A percentile compares a stretch with the other conserved stretches of the same genome.
Conservation (phyloP, 2,113 vertebrate genomes). For the Microcebus tavaratra region DNA sequence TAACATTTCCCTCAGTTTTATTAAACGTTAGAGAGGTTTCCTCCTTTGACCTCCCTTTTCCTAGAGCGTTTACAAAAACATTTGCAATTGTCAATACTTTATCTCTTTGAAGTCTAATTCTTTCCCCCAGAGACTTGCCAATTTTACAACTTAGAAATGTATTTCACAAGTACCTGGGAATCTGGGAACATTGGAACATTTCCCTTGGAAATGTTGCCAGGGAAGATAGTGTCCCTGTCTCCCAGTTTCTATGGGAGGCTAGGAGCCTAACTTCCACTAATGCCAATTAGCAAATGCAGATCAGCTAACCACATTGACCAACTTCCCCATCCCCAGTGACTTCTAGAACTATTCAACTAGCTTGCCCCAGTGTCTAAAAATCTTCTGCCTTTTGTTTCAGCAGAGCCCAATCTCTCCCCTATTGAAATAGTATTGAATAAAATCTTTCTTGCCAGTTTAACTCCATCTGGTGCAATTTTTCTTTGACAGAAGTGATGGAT, state of each 20-base stretch:
- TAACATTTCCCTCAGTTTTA: too few relatives aligned
- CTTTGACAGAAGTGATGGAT: background rate
- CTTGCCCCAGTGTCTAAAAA: background rate
- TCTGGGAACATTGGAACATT: background rate
- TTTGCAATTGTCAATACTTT: background rate
- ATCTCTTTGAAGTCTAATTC: background rate
- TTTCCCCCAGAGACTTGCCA: background rate
- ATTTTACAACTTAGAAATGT: background rate
- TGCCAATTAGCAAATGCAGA: background rate
- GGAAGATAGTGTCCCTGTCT: background rate
- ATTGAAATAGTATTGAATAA: background rate
- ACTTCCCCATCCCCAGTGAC: background rate
- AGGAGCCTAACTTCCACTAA: background rate
- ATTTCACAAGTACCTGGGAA: background rate
- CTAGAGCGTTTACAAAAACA: background rate
- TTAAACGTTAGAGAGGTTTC: background rate
- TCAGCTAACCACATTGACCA: background rate
- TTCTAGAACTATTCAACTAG: background rate
- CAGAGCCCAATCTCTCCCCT: background rate
- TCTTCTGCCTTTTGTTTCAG: background rate
- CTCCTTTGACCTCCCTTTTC: background rate
- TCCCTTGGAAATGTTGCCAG: background rate
- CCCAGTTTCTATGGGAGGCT: background rate
- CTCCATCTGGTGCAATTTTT: background rate
- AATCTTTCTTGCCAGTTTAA: background rate